Evolutionary conservation across 1,140 invertebrate species (phyloP), one percentile per base, ranked within the genome.

Genomic region (Drosophila prosaltans): DNA sequence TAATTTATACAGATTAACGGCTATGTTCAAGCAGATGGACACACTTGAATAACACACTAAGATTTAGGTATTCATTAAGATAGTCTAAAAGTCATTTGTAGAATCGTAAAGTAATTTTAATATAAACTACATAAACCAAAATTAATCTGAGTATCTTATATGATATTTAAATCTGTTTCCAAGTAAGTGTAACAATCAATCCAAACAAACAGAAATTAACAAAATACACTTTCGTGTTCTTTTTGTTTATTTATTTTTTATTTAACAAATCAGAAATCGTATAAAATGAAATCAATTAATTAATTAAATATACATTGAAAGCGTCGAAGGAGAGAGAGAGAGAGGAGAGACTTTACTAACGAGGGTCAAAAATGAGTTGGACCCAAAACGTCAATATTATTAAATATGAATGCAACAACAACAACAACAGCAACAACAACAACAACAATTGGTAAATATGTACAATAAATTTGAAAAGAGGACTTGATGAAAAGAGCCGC

Each of bases 381-480:
- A 66, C 48, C 74, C 45, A 26, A 75, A 81, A 79, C 80, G 72
- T 83, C 80, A 83, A 83, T 83, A 83, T 82, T 83, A 82, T 83
- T 83, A 79, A 81, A 83, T 72, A 81, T 81, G 78, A 82, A 82
- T 76, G 41, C 69, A 78, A 69, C 71, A 48, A 39, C 39, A 72
- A 60, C 36, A 69, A 43, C 45, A 75, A 60, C 36, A 69, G 39
- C 16, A 16, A 16, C 16, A 16, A 16, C 16, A 16, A 16, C 45
- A 69, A 43, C 45, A 75, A 74, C 59, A 60, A 48, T 36, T 36
- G 6, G 6, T 36, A 36, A 36, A 36, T 36, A 36, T 36, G 32
- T 36, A 36, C 60, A 59, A 58, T 7, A 51, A 26, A 24, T 36
- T 5, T 48, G 45, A 28, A 28, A 11, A 57, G 39, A 58, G 60